These are phyloP conservation scores for Xiphophorus maculatus DNA, from an alignment of 2,113 vertebrate genomes.

Conservation along the genomic window DNA sequence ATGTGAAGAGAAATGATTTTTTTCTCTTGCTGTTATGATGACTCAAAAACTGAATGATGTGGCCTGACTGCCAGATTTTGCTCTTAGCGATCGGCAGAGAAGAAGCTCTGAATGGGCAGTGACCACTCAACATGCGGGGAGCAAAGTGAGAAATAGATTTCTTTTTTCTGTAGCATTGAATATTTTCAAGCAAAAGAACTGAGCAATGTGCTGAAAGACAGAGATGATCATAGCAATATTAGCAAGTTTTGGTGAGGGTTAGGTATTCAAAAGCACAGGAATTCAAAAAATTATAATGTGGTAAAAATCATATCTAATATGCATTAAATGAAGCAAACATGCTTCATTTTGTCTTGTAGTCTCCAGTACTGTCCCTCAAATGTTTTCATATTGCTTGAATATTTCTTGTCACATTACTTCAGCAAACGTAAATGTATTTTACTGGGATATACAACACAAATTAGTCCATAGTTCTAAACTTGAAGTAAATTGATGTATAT, in stretches of 20 bases:
- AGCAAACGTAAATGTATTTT: background rate
- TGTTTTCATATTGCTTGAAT: too few species aligned
- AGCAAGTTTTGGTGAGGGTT: background rate
- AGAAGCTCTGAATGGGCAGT: slow-evolving; percentile 34
- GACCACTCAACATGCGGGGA: slow-evolving; percentile 21
- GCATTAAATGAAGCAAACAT: background rate
- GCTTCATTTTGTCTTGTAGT: background rate
- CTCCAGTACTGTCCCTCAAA: background rate
- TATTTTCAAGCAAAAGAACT: slow-evolving; percentile 14
- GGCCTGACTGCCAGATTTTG: slow-evolving; percentile 24
- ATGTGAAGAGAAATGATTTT: slow-evolving; percentile 20
- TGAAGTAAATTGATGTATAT: too few species aligned
- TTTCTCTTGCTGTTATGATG: slow-evolving; percentile 29
- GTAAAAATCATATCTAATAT: too few species aligned
- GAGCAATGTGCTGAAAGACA: background rate
- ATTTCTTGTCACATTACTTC: too few species aligned
- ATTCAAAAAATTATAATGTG: slow-evolving; percentile 12
- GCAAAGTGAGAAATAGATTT: slow-evolving; percentile 7
- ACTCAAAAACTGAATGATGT: slow-evolving; percentile 44
- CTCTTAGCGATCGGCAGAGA: slow-evolving; percentile 30
- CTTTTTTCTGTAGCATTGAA: slow-evolving; percentile 25
- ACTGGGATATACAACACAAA: background rate
- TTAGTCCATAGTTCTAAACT: too few species aligned
- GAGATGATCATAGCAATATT: background rate
- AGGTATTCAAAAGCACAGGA: slow-evolving; percentile 12